Evolutionary conservation across 2,888 invertebrate genomes (phyloP).

Genomic region (Pterobdella sp.): DNA sequence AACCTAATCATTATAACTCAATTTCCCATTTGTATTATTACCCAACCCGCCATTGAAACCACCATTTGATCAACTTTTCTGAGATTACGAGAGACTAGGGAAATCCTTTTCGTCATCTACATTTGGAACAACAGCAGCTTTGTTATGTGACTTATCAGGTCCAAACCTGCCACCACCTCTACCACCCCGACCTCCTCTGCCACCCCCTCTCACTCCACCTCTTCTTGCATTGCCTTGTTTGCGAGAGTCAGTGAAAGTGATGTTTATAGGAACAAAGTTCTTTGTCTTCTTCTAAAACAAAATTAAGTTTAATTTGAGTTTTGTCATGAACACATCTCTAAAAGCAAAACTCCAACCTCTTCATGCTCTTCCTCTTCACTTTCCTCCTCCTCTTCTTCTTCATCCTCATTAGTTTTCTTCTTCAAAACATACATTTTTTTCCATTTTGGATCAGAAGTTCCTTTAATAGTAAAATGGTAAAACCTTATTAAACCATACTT

Average conservation of each 20-base stretch:
- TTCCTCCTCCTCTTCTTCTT: conserved; percentile 53
- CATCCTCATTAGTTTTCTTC: conserved; percentile 52
- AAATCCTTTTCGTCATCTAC: conserved; percentile 92
- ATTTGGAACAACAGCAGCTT: conserved; percentile 59
- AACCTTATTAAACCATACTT: too few species aligned
- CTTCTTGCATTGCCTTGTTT: conserved; percentile 36
- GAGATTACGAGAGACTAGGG: conserved; percentile 63
- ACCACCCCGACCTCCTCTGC: not conserved
- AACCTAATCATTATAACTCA: not conserved
- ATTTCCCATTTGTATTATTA: not conserved
- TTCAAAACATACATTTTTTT: conserved; percentile 48
- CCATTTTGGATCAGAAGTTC: conserved; percentile 64
- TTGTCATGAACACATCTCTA: not conserved
- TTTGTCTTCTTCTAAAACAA: conserved; percentile 36
- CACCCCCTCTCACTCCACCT: not conserved
- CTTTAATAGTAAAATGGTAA: too few species aligned
- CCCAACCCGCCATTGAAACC: not conserved
- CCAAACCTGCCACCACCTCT: too few species aligned
- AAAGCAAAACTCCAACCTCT: not conserved
- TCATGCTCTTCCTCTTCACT: conserved; percentile 48
- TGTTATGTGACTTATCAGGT: not conserved
- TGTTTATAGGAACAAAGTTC: conserved; percentile 46
- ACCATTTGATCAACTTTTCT: not conserved
- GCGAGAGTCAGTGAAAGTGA: conserved; percentile 49
- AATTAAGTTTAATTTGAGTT: not conserved